phyloP scores from a whole-genome alignment of 2,888 invertebrate genomes.

The Dryomyza anilis region DNA sequence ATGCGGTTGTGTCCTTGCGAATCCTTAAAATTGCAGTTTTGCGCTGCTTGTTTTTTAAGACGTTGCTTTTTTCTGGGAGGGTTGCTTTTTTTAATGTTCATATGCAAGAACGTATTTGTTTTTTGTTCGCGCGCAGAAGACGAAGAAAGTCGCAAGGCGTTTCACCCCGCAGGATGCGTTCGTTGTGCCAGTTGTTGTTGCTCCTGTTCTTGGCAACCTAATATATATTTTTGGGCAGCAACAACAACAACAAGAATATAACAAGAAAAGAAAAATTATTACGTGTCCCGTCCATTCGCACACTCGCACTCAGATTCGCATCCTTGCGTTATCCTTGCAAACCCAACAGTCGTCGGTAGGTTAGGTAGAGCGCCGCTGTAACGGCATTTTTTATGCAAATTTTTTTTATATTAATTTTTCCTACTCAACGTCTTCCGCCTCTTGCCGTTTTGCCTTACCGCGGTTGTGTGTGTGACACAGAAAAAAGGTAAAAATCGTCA shows the following conservation, averaged over 20 bases:
- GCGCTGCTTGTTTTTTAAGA: conserved; percentile 7
- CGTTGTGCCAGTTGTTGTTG: conserved; percentile 6
- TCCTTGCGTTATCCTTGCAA: not conserved
- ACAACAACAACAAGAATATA: conserved; percentile 32
- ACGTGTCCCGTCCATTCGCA: conserved; percentile 40
- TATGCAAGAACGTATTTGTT: conserved; percentile 27
- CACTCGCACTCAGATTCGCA: conserved; percentile 39
- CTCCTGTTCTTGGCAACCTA: not conserved
- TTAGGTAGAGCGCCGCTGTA: conserved; percentile 42
- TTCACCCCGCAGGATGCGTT: too few species aligned
- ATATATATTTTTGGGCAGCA: conserved; percentile 25
- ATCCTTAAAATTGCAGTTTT: conserved; percentile 31
- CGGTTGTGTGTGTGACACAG: conserved; percentile 26
- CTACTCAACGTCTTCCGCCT: too few species aligned
- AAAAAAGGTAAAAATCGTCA: conserved; percentile 34
- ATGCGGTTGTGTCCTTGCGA: conserved; percentile 38
- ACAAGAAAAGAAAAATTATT: conserved; percentile 35
- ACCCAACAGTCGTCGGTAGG: too few species aligned
- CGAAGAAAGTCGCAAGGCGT: too few species aligned
- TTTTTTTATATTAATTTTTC: conserved; percentile 53
- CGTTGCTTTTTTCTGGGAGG: conserved; percentile 19
- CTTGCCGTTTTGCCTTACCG: too few species aligned
- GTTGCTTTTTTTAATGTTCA: conserved; percentile 29
- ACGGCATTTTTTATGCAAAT: conserved; percentile 62
- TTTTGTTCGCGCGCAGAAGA: too few species aligned